Percentiles rank a stretch among this genome's conserved stretches.
Evolutionary conservation across 2,797 vertebrate species (phyloP).

Genomic region (Urocyon cinereoargenteus): DNA sequence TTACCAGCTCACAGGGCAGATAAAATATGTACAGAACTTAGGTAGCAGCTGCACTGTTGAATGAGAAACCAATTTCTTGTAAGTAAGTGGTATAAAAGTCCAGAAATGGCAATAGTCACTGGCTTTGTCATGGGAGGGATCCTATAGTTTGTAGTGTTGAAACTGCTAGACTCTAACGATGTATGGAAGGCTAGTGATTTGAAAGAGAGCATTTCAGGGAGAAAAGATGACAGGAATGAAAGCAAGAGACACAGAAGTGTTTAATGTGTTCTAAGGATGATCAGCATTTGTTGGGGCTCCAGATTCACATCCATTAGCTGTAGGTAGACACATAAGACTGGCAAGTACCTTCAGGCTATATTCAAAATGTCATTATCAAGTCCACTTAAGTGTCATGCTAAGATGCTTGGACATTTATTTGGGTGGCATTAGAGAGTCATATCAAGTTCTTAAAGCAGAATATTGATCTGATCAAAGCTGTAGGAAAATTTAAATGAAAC

Average conservation of each 20-base stretch:
- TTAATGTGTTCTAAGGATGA: not conserved
- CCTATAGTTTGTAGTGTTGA: not conserved
- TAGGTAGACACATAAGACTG: not conserved
- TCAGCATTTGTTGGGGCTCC: not conserved
- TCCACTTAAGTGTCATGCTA: not conserved
- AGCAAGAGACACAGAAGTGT: not conserved
- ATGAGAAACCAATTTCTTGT: not conserved
- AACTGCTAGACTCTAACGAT: not conserved
- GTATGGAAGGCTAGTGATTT: not conserved
- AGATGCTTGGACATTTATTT: slow-evolving; percentile 7
- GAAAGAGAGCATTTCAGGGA: not conserved
- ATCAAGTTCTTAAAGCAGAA: slow-evolving; percentile 18
- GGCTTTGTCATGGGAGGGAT: not conserved
- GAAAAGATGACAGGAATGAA: not conserved
- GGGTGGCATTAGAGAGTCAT: not conserved
- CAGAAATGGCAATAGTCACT: not conserved
- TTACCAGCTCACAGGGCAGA: not conserved
- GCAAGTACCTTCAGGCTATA: not conserved
- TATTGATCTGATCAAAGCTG: not conserved
- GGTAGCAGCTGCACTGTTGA: not conserved
- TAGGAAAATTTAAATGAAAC: slow-evolving; percentile 46
- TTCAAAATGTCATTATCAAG: not conserved
- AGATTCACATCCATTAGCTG: not conserved
- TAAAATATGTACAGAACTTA: not conserved
- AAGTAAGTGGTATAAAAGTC: not conserved